A percentile compares a stretch with the other conserved stretches of the same genome.
Conservation (phyloP, 2,888 invertebrate species). For the Drosophila parthenogenetica region DNA sequence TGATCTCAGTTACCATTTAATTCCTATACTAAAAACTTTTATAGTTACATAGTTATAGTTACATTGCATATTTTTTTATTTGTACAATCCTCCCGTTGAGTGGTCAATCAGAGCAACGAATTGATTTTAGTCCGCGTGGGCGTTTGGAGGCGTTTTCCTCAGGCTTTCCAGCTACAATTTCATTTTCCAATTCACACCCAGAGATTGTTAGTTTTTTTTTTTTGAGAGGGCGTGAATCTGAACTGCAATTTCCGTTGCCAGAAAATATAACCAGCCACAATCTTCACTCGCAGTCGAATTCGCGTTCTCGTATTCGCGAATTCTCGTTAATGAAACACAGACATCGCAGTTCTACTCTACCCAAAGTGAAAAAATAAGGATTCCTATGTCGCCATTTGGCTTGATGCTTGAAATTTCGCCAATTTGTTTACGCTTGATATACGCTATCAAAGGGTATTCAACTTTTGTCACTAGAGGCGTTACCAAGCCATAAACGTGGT, state of each 20-base stretch:
- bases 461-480: neutral
- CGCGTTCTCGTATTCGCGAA: neutral
- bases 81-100: neutral
- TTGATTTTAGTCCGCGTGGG: neutral
- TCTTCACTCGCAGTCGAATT: neutral
- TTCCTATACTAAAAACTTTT: neutral
- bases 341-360: neutral
- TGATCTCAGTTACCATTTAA: neutral
- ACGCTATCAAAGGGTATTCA: neutral
- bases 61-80: too few species aligned
- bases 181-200: conserved; percentile 7
- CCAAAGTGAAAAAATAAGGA: neutral
- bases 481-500: neutral
- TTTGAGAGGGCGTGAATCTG: neutral
- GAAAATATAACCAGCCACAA: conserved; percentile 2
- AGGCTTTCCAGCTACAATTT: conserved; percentile 3
- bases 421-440: neutral
- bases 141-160: neutral
- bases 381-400: conserved; percentile 8
- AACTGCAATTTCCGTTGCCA: conserved; percentile 21
- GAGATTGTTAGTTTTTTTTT: neutral
- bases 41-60: too few species aligned
- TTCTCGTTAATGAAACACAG: neutral
- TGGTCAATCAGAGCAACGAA: conserved; percentile 6
- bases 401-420: neutral